phyloP scores from a whole-genome alignment of 2,888 invertebrate species.

The Lepidocyrtoides sp. region DNA sequence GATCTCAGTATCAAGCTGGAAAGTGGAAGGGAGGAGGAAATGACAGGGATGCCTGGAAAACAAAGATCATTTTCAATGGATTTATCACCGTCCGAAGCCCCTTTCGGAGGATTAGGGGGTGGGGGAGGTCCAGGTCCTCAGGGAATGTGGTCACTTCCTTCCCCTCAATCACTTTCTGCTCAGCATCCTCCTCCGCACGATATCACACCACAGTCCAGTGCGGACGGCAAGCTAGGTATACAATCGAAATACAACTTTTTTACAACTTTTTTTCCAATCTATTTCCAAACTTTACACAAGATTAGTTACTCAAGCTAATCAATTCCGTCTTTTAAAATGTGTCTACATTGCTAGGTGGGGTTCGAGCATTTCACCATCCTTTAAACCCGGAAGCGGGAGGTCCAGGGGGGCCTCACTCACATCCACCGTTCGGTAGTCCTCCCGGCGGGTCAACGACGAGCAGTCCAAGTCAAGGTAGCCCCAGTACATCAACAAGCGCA shows the following conservation, averaged over 20 bases:
- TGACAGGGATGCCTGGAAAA: conserved; percentile 83
- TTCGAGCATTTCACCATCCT: conserved; percentile 85
- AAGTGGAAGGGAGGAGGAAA: conserved; percentile 85
- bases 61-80: conserved; percentile 85
- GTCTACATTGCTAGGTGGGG: conserved; percentile 84
- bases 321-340: conserved; percentile 90
- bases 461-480: conserved; percentile 85
- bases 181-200: conserved; percentile 84
- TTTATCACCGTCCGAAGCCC: conserved; percentile 85
- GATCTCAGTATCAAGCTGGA: conserved; percentile 93
- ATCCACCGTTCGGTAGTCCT: conserved; percentile 83
- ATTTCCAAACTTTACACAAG: background rate
- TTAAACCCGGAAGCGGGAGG: conserved; percentile 83
- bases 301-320: background rate
- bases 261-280: conserved; percentile 25
- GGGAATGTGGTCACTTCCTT: conserved; percentile 84
- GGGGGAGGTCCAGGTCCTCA: conserved; percentile 84
- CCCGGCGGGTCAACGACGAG: conserved; percentile 83
- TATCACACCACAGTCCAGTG: conserved; percentile 85
- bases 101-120: conserved; percentile 83
- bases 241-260: conserved; percentile 11
- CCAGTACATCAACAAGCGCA: conserved; percentile 83
- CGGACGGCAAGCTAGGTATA: conserved; percentile 83
- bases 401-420: conserved; percentile 81
- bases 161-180: conserved; percentile 84